Percentiles rank a stretch among this genome's conserved stretches.
Conservation (phyloP, 2,797 vertebrate genomes). For the Selene dorsalis region DNA sequence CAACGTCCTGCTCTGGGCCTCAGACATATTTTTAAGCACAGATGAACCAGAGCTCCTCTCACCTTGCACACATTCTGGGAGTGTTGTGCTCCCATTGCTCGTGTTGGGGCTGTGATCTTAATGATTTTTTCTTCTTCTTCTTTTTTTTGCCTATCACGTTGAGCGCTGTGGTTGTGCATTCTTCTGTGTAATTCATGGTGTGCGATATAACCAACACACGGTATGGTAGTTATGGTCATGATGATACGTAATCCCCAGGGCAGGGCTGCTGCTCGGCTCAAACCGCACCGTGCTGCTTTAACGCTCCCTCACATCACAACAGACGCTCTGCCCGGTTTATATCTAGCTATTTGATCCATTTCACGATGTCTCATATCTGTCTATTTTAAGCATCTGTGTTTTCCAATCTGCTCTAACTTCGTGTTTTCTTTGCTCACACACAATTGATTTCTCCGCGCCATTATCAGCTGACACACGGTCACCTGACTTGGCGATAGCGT, state of each 20-base stretch:
- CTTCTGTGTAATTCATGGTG: conserved; percentile 71
- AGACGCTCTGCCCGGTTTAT: background rate
- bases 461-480: conserved; percentile 19
- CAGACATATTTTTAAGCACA: background rate
- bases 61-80: conserved; percentile 28
- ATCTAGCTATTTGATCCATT: background rate
- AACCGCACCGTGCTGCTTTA: background rate
- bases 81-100: conserved; percentile 20
- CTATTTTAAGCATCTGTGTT: background rate
- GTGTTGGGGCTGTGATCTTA: conserved; percentile 27
- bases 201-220: conserved; percentile 62
- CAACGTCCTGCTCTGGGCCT: background rate
- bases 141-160: conserved; percentile 47
- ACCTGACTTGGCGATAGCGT: background rate
- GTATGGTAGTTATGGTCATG: conserved; percentile 61
- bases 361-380: background rate
- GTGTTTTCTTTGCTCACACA: background rate
- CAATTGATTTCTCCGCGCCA: conserved; percentile 1
- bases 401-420: background rate
- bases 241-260: conserved; percentile 69
- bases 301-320: background rate
- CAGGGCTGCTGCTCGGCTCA: conserved; percentile 37
- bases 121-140: conserved; percentile 17
- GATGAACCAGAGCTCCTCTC: conserved; percentile 20
- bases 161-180: conserved; percentile 59